Evolutionary conservation across 92 coral and sea anemone species (phyloP).

Genomic region (Diadumene lineata): DNA sequence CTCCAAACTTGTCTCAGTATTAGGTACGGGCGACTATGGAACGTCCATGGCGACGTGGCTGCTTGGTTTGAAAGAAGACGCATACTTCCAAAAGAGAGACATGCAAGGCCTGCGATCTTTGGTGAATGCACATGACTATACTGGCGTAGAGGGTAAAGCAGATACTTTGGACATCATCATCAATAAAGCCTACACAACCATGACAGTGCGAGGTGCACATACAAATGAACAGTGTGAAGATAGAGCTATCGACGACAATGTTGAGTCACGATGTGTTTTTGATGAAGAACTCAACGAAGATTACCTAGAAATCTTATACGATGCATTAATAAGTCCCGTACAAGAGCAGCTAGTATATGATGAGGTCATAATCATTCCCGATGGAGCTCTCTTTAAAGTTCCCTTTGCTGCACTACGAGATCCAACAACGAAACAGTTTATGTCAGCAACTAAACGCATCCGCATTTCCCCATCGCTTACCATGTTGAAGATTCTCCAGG

Average conservation of each 20-base stretch:
- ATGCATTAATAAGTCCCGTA: conserved; percentile 9
- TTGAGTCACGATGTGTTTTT: not conserved
- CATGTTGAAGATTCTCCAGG: conserved; percentile 27
- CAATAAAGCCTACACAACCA: not conserved
- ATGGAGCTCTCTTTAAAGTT: conserved; percentile 27
- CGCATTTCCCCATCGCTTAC: conserved; percentile 48
- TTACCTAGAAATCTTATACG: conserved; percentile 14
- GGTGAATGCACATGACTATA: not conserved
- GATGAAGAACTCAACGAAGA: not conserved
- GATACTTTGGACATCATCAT: not conserved
- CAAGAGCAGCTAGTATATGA: conserved; percentile 12
- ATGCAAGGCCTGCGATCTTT: not conserved
- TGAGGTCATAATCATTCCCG: conserved; percentile 34
- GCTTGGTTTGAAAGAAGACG: not conserved
- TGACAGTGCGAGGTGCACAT: not conserved
- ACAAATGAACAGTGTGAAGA: not conserved
- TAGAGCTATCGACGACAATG: not conserved
- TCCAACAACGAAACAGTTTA: conserved; percentile 13
- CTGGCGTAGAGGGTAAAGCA: not conserved
- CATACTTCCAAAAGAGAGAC: not conserved
- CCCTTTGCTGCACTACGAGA: conserved; percentile 46
- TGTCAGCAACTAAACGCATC: conserved; percentile 33
- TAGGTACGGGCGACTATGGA: not conserved
- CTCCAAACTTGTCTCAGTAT: not conserved
- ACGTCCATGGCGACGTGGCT: not conserved